Conservation (phyloP, 2,113 vertebrate genomes). For the Archilochus colubris region DNA sequence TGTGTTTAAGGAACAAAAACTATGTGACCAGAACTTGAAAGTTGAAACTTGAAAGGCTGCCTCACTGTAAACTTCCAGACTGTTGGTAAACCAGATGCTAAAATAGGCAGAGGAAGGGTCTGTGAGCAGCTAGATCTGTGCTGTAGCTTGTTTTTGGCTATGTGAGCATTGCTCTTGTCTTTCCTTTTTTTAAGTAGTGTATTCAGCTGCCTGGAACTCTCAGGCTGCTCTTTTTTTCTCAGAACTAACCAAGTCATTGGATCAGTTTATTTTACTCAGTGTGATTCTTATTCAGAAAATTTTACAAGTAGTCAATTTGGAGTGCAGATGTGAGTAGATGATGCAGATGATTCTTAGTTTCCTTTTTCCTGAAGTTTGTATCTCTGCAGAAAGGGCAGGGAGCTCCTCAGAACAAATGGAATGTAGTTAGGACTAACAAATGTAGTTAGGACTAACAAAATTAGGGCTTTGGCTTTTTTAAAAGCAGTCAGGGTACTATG, state of each 20-base stretch:
- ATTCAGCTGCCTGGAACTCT: not conserved
- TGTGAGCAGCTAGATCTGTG: not conserved
- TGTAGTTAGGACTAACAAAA: not conserved
- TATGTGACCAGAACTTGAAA: not conserved
- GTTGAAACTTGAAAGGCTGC: not conserved
- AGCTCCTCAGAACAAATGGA: not conserved
- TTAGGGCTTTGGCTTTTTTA: not conserved
- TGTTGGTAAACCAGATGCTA: not conserved
- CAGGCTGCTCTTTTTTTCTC: not conserved
- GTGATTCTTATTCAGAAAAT: not conserved
- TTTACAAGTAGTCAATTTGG: not conserved
- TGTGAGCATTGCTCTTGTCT: not conserved
- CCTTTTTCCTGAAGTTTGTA: not conserved
- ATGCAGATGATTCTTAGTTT: not conserved
- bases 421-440: not conserved
- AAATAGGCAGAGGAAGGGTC: accelerated
- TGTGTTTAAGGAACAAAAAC: not conserved
- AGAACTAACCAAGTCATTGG: not conserved
- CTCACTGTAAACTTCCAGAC: accelerated
- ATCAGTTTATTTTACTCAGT: not conserved
- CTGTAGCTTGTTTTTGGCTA: not conserved
- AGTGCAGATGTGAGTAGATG: not conserved
- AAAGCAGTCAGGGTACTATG: not conserved
- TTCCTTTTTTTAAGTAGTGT: not conserved
- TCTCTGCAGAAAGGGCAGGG: not conserved